These are phyloP conservation scores for Ligdia adustata DNA, from an alignment of 2,888 invertebrate species.

Conservation along the genomic window DNA sequence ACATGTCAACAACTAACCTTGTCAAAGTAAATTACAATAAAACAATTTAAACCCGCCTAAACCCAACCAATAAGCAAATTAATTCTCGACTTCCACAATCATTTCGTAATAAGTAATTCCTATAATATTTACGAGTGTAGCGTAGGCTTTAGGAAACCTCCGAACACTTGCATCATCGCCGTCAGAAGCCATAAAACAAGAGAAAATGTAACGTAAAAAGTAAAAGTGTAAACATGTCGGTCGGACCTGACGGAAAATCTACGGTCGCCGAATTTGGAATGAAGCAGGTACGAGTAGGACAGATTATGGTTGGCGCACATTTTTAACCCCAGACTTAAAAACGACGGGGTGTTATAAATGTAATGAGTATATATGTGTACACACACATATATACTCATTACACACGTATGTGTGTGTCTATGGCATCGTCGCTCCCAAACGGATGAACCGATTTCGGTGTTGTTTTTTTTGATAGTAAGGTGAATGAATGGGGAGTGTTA, in stretches of 20 bases:
- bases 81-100: not conserved
- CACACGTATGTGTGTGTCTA: too few relatives aligned
- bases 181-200: conserved; percentile 28
- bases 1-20: too few relatives aligned
- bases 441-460: too few relatives aligned
- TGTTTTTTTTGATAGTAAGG: too few relatives aligned
- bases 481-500: too few relatives aligned
- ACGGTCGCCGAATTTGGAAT: conserved; percentile 44
- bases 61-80: conserved; percentile 1
- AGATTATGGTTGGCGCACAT: conserved; percentile 10
- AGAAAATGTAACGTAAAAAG: conserved; percentile 52
- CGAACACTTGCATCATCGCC: conserved; percentile 22
- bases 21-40: too few relatives aligned
- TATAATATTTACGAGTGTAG: conserved; percentile 1
- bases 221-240: conserved; percentile 62
- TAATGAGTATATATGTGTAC: too few relatives aligned
- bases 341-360: too few relatives aligned
- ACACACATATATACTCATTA: too few relatives aligned
- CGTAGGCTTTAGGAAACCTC: conserved; percentile 26
- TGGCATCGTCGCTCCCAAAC: too few relatives aligned
- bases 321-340: not conserved
- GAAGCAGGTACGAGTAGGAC: conserved; percentile 22
- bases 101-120: conserved; percentile 7
- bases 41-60: not conserved
- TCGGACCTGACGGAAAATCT: conserved; percentile 37